A percentile compares a stretch with the other conserved stretches of the same genome.
Evolutionary conservation across 2,797 vertebrate genomes (phyloP).

Genomic region (Gallinago solitaria): DNA sequence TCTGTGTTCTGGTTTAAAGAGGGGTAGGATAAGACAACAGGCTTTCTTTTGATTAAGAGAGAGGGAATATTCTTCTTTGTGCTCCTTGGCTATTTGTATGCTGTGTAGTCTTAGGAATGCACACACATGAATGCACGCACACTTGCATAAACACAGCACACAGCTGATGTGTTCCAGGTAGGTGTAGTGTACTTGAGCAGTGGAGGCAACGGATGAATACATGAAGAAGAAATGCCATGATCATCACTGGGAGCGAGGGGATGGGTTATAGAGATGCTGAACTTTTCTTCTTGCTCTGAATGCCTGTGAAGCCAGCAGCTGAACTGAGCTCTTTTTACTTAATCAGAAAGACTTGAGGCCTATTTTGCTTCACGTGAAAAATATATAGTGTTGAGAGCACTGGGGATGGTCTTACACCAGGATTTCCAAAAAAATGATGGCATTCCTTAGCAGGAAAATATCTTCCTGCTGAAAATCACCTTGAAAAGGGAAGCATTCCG

Average conservation of each 20-base stretch:
- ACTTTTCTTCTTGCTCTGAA: background rate
- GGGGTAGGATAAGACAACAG: background rate
- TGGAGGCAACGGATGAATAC: background rate
- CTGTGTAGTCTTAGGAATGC: background rate
- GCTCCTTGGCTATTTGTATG: background rate
- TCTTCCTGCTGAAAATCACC: background rate
- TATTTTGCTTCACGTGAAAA: background rate
- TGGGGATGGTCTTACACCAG: background rate
- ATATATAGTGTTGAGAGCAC: background rate
- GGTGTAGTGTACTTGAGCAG: background rate
- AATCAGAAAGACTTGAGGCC: background rate
- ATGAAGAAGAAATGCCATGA: background rate
- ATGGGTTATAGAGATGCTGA: background rate
- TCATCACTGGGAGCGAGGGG: background rate
- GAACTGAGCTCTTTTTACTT: background rate
- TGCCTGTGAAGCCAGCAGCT: background rate
- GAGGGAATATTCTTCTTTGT: background rate
- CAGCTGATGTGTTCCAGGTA: background rate
- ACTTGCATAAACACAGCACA: background rate
- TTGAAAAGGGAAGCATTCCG: background rate
- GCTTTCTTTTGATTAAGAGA: background rate
- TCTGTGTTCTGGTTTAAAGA: background rate
- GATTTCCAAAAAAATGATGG: background rate
- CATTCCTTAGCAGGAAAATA: background rate
- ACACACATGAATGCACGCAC: background rate